Percentiles rank a stretch among this genome's conserved stretches.
phyloP scores from a whole-genome alignment of 2,888 invertebrate genomes.

The Epistrophe eligans region DNA sequence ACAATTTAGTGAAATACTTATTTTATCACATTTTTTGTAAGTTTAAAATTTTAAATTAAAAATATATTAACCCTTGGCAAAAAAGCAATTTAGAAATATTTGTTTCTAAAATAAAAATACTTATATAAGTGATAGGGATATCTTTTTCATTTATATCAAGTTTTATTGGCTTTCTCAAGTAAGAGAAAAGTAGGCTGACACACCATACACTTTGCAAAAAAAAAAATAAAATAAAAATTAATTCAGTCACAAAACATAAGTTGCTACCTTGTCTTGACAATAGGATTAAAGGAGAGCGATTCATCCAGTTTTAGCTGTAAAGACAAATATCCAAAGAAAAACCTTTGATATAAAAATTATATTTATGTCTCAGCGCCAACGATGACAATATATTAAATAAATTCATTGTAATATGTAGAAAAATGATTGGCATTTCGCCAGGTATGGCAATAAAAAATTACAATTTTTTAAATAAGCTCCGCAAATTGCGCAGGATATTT shows the following conservation, averaged over 20 bases:
- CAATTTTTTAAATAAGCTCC: too few relatives aligned
- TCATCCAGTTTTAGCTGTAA: too few relatives aligned
- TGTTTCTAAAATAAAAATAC: background rate
- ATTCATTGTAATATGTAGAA: too few relatives aligned
- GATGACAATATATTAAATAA: too few relatives aligned
- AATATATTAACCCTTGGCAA: background rate
- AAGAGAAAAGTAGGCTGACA: background rate
- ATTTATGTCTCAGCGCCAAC: too few relatives aligned
- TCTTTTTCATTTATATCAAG: background rate
- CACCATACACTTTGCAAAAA: background rate
- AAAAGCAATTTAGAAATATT: background rate
- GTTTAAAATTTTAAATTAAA: constrained; percentile 32
- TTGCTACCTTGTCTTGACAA: background rate
- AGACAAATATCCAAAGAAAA: too few relatives aligned
- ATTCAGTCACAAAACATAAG: background rate
- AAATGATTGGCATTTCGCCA: too few relatives aligned
- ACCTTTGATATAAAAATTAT: too few relatives aligned
- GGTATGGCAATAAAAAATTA: too few relatives aligned
- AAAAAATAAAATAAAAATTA: background rate
- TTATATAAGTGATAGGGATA: background rate
- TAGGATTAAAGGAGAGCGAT: too few relatives aligned
- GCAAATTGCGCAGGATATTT: too few relatives aligned
- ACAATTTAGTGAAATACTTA: constrained; percentile 53
- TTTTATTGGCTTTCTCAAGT: background rate
- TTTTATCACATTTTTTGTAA: constrained; percentile 62